Percentiles rank a stretch among this genome's conserved stretches.
These are phyloP conservation scores for Eupithecia abbreviata DNA, from an alignment of 2,888 invertebrate species.

Conservation along the genomic window DNA sequence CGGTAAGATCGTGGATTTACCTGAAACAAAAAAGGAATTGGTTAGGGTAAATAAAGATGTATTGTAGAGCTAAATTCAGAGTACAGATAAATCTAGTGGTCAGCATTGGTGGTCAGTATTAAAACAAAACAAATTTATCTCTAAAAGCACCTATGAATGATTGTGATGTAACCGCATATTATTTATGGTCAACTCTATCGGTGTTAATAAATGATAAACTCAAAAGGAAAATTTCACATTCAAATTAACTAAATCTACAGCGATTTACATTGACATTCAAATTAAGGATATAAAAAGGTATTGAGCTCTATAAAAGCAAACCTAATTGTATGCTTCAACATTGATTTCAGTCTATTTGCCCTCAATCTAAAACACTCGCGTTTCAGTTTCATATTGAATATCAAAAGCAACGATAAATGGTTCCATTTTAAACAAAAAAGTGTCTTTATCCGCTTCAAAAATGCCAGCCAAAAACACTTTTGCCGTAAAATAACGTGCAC, in stretches of 20 bases:
- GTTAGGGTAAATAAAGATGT: neutral
- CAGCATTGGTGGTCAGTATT: neutral
- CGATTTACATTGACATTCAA: neutral
- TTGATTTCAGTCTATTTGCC: neutral
- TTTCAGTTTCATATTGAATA: slow-evolving; percentile 9
- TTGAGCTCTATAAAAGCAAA: neutral
- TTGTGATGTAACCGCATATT: neutral
- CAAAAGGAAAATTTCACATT: neutral
- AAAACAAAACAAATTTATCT: neutral
- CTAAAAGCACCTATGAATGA: neutral
- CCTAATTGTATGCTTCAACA: neutral
- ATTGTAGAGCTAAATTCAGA: neutral
- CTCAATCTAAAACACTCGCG: neutral
- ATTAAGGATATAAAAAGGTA: neutral
- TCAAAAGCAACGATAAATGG: slow-evolving; percentile 9
- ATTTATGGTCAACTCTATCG: neutral
- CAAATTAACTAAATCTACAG: neutral
- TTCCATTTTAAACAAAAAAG: slow-evolving; percentile 9
- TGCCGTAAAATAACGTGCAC: slow-evolving; percentile 45
- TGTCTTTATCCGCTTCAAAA: slow-evolving; percentile 19
- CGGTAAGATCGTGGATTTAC: neutral
- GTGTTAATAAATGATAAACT: neutral
- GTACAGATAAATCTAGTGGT: neutral
- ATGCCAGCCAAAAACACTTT: slow-evolving; percentile 20
- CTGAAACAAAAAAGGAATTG: neutral